Evolutionary conservation across 2,797 vertebrate genomes (phyloP), one percentile per base, ranked within the genome.

Genomic region (Myripristis jacobus): DNA sequence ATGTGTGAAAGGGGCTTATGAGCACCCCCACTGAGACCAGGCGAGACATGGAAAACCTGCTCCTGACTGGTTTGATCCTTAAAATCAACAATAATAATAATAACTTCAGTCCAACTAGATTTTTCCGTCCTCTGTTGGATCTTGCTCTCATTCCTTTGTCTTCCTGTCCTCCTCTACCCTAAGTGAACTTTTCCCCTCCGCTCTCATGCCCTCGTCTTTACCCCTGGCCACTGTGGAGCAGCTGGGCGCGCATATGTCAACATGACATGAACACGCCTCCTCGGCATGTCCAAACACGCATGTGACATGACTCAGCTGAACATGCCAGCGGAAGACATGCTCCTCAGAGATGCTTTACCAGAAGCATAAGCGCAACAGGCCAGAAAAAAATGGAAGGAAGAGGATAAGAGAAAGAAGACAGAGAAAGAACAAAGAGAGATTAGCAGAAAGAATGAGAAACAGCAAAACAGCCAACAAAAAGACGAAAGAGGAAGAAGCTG

Each of bases 221-320:
- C 61, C 66, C 71, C 27, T 47, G 62, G 48, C 70, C 52, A 27
- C 73, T 22, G 58, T 68, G 48, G 59, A 51, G 70, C 80, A 66
- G 77, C 70, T 59, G 75, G 64, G 73, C 22, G 46, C 70, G 82
- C 79, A 77, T 79, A 83, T 88, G 88, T 88, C 90, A 75, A 82
- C 87, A 87, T 80, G 72, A 48, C 77, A 79, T 65, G 68, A 85
- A 78, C 80, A 71, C 79, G 70, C 59, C 70, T 79, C 62, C 70
- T 61, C 41, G 0, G 65, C 88, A 22, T 91, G 90, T 88, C 84
- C 79, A 82, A 86, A 89, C 89, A 88, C 1, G 83, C 70, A 31
- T 80, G 82, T 78, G 82, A 89, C 84, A 87, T 86, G 87, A 89
- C 84, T 88, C 86, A 80, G 86, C 80, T 2, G 24, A 79, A 87